Conservation (phyloP, 2,113 vertebrate species). For the Cryptoleucopteryx plumbea region DNA sequence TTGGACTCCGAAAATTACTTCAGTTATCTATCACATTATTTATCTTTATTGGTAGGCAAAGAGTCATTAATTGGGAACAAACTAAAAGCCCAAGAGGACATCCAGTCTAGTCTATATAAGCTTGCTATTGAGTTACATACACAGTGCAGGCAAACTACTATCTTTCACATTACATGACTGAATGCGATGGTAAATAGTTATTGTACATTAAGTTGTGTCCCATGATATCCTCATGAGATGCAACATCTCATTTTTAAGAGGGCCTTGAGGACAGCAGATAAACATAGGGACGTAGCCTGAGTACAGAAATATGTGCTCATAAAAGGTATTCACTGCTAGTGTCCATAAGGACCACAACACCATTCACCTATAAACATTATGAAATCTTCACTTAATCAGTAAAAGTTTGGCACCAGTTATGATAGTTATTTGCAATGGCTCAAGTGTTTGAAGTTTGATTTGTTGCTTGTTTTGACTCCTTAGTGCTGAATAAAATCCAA, state of each 20-base stretch:
- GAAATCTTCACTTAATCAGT: not conserved
- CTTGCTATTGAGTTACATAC: not conserved
- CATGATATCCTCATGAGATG: not conserved
- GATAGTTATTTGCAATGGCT: not conserved
- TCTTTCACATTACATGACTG: not conserved
- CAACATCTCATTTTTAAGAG: not conserved
- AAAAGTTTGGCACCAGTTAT: not conserved
- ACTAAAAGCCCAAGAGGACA: not conserved
- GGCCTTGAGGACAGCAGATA: not conserved
- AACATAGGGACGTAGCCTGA: not conserved
- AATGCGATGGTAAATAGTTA: not conserved
- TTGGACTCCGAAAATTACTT: not conserved
- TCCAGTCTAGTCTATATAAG: not conserved
- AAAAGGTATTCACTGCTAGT: not conserved
- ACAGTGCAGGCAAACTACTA: not conserved
- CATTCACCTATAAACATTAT: not conserved
- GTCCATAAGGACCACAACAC: not conserved
- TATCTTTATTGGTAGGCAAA: not conserved
- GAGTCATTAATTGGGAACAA: not conserved
- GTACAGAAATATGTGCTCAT: not conserved
- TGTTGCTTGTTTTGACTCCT: not conserved
- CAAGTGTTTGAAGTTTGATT: not conserved
- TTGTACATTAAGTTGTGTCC: not conserved
- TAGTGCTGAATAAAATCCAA: not conserved
- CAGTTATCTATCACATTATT: not conserved